These are phyloP conservation scores for Musca domestica DNA, from an alignment of 1,140 invertebrate genomes.

Conservation along the genomic window DNA sequence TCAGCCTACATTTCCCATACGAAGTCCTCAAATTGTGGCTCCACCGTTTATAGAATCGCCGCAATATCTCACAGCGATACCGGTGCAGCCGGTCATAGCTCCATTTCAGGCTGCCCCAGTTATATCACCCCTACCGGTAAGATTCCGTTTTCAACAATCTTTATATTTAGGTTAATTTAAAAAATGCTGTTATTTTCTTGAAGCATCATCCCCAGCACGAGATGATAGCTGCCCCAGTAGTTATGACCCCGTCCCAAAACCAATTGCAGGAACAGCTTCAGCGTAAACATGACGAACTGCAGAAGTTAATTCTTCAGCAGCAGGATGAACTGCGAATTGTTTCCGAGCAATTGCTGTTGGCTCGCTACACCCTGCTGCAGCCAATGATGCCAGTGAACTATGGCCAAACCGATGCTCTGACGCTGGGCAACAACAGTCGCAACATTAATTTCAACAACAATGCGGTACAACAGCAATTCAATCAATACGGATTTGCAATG, in stretches of 20 bases:
- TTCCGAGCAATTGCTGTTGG: constrained; percentile 81
- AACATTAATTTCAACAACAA: constrained; percentile 38
- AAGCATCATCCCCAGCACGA: constrained; percentile 32
- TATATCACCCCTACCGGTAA: constrained; percentile 48
- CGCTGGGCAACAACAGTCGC: constrained; percentile 26
- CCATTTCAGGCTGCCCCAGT: constrained; percentile 50
- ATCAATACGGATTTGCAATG: constrained; percentile 48
- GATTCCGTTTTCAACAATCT: not conserved
- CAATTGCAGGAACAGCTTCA: constrained; percentile 75
- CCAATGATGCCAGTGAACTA: constrained; percentile 56
- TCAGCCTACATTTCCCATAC: constrained; percentile 39
- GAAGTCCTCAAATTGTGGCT: constrained; percentile 44
- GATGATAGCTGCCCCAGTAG: constrained; percentile 37
- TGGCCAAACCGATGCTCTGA: not conserved
- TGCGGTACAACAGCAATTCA: constrained; percentile 45
- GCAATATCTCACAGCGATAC: constrained; percentile 64
- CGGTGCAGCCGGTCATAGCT: constrained; percentile 60
- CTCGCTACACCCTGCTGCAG: constrained; percentile 73
- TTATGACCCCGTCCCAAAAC: constrained; percentile 61
- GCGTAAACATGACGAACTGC: constrained; percentile 79
- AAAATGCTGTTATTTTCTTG: constrained; percentile 18
- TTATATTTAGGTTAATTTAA: not conserved
- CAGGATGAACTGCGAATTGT: constrained; percentile 81
- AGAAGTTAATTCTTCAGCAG: constrained; percentile 79
- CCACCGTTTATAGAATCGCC: constrained; percentile 59